Evolutionary conservation across 2,797 vertebrate species (phyloP).

Genomic region (Sebastes taczanowskii): DNA sequence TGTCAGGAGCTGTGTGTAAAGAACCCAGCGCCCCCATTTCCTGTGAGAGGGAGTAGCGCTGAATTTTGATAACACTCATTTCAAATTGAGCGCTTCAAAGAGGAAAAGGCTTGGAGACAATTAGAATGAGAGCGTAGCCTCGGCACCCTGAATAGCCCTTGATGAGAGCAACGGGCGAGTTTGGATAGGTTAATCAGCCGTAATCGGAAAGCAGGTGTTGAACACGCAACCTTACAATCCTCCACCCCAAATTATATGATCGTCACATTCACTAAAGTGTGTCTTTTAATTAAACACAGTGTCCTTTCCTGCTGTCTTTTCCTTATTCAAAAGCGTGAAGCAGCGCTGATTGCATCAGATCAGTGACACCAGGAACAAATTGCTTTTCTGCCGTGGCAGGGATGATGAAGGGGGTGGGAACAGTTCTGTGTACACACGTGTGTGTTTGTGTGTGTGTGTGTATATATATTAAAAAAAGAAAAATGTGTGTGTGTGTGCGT

Average conservation of each 20-base stretch:
- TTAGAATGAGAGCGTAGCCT: constrained; percentile 60
- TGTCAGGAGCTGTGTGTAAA: constrained; percentile 57
- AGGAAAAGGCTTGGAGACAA: constrained; percentile 66
- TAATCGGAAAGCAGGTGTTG: constrained; percentile 75
- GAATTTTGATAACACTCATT: constrained; percentile 75
- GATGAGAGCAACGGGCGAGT: constrained; percentile 60
- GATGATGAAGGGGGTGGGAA: constrained; percentile 61
- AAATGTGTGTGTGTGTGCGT: not conserved
- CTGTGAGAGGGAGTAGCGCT: constrained; percentile 51
- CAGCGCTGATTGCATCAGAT: constrained; percentile 77
- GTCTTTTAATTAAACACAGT: constrained; percentile 74
- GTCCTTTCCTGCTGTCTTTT: constrained; percentile 55
- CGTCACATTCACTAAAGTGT: constrained; percentile 61
- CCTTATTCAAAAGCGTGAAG: constrained; percentile 71
- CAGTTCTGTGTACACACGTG: constrained; percentile 1
- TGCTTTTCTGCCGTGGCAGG: constrained; percentile 70
- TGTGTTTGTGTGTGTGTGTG: constrained; percentile 9
- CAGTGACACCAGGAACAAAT: constrained; percentile 77
- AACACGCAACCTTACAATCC: constrained; percentile 60
- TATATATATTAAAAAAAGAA: not conserved
- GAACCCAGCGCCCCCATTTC: constrained; percentile 64
- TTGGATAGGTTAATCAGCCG: constrained; percentile 76
- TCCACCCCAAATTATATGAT: constrained; percentile 63
- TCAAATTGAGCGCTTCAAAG: constrained; percentile 62
- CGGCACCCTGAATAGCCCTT: constrained; percentile 68